These are phyloP conservation scores for Drosophila koepferae DNA, from an alignment of 2,888 invertebrate species.

Conservation along the genomic window DNA sequence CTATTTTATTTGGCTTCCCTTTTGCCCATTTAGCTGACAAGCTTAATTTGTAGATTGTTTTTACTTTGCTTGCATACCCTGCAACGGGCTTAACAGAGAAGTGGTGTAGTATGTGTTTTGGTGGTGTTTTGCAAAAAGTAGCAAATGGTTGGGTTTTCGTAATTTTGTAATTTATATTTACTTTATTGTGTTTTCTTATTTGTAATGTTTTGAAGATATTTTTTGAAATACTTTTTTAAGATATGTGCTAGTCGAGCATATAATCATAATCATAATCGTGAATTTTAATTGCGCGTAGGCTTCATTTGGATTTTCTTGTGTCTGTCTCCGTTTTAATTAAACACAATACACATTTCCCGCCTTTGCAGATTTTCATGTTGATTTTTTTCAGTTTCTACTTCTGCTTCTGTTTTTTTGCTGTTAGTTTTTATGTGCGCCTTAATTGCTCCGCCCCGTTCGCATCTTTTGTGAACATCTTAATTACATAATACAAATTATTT, in stretches of 20 bases:
- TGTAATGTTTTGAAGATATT: background rate
- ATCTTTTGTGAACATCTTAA: conserved; percentile 78
- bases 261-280: conserved; percentile 47
- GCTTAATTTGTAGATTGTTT: conserved; percentile 67
- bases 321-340: conserved; percentile 72
- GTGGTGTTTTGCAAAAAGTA: background rate
- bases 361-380: conserved; percentile 62
- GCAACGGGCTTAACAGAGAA: background rate
- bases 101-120: background rate
- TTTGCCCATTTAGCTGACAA: conserved; percentile 39
- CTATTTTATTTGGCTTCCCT: conserved; percentile 75
- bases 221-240: background rate
- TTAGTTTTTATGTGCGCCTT: conserved; percentile 65
- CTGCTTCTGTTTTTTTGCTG: conserved; percentile 35
- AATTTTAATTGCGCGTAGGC: conserved; percentile 79
- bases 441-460: conserved; percentile 60
- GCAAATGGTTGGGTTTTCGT: no score
- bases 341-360: conserved; percentile 80
- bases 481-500: conserved; percentile 79
- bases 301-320: conserved; percentile 61
- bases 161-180: background rate
- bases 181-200: background rate
- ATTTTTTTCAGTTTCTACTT: conserved; percentile 26
- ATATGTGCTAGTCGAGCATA: conserved; percentile 11
- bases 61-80: conserved; percentile 44